Evolutionary conservation across 2,113 vertebrate species (phyloP), one percentile per base, ranked within the genome.

Genomic region (Phyllopteryx taeniolatus): DNA sequence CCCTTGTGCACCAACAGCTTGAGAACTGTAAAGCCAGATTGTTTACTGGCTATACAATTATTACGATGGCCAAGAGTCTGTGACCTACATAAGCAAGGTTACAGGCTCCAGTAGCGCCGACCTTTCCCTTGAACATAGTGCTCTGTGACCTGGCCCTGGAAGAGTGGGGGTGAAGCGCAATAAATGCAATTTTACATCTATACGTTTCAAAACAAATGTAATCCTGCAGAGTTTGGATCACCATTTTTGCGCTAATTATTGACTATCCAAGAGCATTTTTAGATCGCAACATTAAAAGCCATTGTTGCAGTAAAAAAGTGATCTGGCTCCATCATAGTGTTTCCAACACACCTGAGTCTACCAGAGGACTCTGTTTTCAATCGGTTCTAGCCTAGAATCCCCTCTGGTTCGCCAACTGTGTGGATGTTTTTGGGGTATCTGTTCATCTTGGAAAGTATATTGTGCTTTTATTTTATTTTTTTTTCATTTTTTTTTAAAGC

Each of bases 281-380:
- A 35, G 42, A 75, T 76, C 51, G 71, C 57, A 61, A 68, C 61
- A 53, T 85, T 77, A 70, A 67, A 73, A 60, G 46, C 61, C 73
- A 82, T 86, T 81, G 73, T 79, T 71, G 66, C 70, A 66, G 63
- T 75, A 9, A 84, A 85, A 74, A 79, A 79, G 65, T 74, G 66
- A 83, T 86, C 74, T 68, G 61, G 51, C 86, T 88, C 74, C 78
- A 75, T 84, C 80, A 9, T 22, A 67, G 65, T 79, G 67, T 81
- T 81, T 80, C 77, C 74, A 65, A 79, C 87, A 74, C 77, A 83
- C 71, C 73, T 81, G 75, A 64, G 69, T 83, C 65, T 46, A 74
- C 43, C 4, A 73, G 71, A 75, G 79, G 22, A 42, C 63, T 78
- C 59, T 6, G 75, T 85, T 79, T 81, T 75, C 70, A 80, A 65